Base-by-base conservation (phyloP, 2,113 vertebrate genomes). In the Tragelaphus imberbis region DNA sequence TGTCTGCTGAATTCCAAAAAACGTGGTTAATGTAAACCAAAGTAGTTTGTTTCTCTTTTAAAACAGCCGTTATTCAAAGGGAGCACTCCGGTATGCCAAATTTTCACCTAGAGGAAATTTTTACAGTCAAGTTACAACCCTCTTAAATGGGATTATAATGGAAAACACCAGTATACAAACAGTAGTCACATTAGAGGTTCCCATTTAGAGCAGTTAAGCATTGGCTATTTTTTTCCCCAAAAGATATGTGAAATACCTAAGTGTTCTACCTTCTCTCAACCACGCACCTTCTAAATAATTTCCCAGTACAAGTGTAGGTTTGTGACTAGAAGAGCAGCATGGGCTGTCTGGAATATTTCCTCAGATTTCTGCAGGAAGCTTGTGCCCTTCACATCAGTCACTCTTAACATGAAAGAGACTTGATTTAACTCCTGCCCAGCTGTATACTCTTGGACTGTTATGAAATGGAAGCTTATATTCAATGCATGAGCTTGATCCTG, bases 361-460 rank as follows among this genome's bases (percentile, higher is more conserved):
- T 98, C 95, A 90, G 40, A 98, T 95, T 97, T 98, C 97, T 97
- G 61, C 94, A 90, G 94, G 95, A 51, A 92, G 84, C 47, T n/a
- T 49, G 96, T 97, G 56, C 81, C 79, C 91, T 61, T 89, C 82
- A 65, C 88, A 92, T 97, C 97, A 98, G 92, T 97, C 89, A 96
- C 94, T 97, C 98, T 27, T 65, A 96, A 94, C 92, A 96, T 94
- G 95, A 98, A 98, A 98, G 97, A 90, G 80, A 96, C 81, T 92
- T 97, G 96, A 84, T 96, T 97, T 96, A 96, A 92, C 81, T 98
- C 86, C 91, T 96, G 92, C 68, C 82, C 93, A 89, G 92, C 79
- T 98, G 96, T 93, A 93, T 21, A 91, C 81, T 89, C 93, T 93
- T 63, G 91, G 89, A 88, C 63, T 80, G 68, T 80, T 96, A 82